A percentile compares a stretch with the other conserved stretches of the same genome.
These are phyloP conservation scores for Dermatophagoides farinae DNA, from an alignment of 1,140 invertebrate species.

Conservation along the genomic window DNA sequence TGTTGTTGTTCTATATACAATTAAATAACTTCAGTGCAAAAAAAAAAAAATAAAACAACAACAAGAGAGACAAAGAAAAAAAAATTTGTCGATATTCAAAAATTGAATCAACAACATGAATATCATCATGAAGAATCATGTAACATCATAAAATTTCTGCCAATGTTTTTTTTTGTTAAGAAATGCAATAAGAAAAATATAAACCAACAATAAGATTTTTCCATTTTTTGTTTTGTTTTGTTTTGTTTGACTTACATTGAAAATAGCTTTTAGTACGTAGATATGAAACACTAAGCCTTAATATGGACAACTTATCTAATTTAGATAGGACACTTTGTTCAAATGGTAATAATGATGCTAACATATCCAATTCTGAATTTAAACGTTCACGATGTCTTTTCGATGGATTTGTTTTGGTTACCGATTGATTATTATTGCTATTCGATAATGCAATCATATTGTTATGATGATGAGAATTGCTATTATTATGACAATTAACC, in stretches of 20 bases:
- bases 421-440: conserved; percentile 49
- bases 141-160: too few relatives aligned
- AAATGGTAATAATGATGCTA: conserved; percentile 91
- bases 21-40: too few relatives aligned
- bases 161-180: too few relatives aligned
- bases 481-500: background rate
- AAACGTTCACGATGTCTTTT: conserved; percentile 90
- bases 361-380: conserved; percentile 89
- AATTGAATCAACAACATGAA: too few relatives aligned
- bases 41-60: too few relatives aligned
- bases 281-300: conserved; percentile 90
- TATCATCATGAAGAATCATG: too few relatives aligned
- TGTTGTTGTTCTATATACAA: too few relatives aligned
- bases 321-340: conserved; percentile 95
- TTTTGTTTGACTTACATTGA: conserved; percentile 51
- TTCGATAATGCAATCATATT: background rate
- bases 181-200: too few relatives aligned
- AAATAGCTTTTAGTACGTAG: conserved; percentile 96
- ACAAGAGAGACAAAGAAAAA: too few relatives aligned
- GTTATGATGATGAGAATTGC: background rate
- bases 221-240: too few relatives aligned
- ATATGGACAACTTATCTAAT: conserved; percentile 87
- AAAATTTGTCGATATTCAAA: too few relatives aligned
- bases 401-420: conserved; percentile 94
- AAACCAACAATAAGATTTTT: too few relatives aligned